phyloP scores from a whole-genome alignment of 2,113 vertebrate species.

The Cynopterus brachyotis region DNA sequence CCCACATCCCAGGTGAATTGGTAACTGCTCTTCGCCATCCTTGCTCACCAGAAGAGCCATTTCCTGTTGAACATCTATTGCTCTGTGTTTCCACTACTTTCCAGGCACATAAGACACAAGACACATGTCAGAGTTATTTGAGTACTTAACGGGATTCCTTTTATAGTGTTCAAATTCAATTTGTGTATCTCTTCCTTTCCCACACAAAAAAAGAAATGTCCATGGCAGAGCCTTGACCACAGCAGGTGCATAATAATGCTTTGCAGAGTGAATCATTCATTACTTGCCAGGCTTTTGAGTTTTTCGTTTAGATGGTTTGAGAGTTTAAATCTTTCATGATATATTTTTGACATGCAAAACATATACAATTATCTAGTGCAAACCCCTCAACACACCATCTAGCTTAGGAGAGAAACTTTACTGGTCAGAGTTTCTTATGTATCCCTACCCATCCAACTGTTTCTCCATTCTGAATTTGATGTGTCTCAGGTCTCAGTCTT shows the following conservation, averaged over 20 bases:
- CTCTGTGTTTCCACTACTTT: neutral
- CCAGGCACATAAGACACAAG: neutral
- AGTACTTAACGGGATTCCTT: neutral
- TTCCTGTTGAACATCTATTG: neutral
- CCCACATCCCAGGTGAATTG: neutral
- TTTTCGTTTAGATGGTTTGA: neutral
- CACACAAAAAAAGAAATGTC: neutral
- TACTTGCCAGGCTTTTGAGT: neutral
- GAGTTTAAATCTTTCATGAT: neutral
- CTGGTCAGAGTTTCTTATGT: neutral
- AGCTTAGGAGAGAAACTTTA: neutral
- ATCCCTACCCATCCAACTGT: fast-evolving
- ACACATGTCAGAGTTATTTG: neutral
- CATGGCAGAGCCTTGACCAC: neutral
- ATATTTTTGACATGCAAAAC: neutral
- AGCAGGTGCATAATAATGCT: neutral
- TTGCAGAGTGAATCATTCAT: neutral
- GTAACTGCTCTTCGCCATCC: neutral
- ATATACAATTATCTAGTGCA: neutral
- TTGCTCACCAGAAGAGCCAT: neutral
- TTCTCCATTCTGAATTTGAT: neutral
- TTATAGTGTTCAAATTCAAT: neutral
- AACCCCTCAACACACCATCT: neutral
- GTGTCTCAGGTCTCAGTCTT: neutral
- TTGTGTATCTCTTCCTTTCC: neutral